Percentiles rank a stretch among this genome's conserved stretches.
phyloP scores from a whole-genome alignment of 2,797 vertebrate genomes.

The Loris lydekkerianus region DNA sequence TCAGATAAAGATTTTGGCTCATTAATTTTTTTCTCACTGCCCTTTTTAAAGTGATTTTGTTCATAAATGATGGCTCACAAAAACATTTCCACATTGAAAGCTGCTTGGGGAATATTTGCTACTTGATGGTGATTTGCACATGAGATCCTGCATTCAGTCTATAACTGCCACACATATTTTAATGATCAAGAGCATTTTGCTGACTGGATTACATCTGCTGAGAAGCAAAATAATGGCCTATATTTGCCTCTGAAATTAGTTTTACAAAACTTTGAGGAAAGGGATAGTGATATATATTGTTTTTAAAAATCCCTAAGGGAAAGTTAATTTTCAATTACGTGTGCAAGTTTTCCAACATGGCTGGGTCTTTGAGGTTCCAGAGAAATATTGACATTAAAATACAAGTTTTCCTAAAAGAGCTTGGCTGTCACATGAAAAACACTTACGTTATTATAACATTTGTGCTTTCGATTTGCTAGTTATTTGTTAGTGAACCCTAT shows the following conservation, averaged over 20 bases:
- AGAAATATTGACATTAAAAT: slow-evolving; percentile 15
- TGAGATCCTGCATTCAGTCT: background rate
- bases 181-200: background rate
- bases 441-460: background rate
- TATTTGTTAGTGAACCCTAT: slow-evolving; percentile 36
- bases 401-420: background rate
- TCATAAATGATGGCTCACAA: background rate
- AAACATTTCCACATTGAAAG: background rate
- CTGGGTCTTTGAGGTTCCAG: background rate
- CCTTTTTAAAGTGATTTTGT: background rate
- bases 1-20: background rate
- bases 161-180: background rate
- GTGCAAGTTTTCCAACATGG: background rate
- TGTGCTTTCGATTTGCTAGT: background rate
- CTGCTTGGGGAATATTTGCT: background rate
- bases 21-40: background rate
- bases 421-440: slow-evolving; percentile 22
- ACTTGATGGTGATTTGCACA: background rate
- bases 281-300: background rate
- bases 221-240: background rate
- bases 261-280: background rate
- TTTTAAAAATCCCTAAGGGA: background rate
- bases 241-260: slow-evolving; percentile 25
- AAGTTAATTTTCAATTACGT: background rate
- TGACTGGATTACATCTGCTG: background rate